Conservation (phyloP, 1,140 invertebrate species). For the Bombus polaris region DNA sequence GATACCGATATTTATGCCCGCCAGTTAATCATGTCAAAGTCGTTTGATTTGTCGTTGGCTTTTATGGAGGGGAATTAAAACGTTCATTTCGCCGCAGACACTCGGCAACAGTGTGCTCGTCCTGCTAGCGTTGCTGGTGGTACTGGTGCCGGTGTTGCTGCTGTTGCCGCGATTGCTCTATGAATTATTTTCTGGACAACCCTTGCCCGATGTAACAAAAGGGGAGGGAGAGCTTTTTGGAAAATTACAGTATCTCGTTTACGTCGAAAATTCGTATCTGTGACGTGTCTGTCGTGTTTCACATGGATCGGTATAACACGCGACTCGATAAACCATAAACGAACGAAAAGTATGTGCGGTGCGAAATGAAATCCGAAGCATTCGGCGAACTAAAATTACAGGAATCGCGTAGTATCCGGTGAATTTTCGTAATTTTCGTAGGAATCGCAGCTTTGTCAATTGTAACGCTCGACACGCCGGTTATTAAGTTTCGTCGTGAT, state of each 20-base stretch:
- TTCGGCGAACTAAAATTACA: background rate
- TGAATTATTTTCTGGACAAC: conserved; percentile 80
- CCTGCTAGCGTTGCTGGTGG: conserved; percentile 53
- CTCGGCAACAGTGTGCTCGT: conserved; percentile 77
- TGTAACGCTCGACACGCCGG: too few species aligned
- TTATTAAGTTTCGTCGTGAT: too few species aligned
- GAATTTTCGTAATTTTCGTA: too few species aligned
- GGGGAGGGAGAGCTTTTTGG: conserved; percentile 76
- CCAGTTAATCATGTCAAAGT: conserved; percentile 83
- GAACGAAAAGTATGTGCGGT: background rate
- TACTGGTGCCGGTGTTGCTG: conserved; percentile 60
- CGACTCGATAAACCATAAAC: background rate
- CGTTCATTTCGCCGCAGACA: conserved; percentile 83
- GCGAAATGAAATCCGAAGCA: background rate
- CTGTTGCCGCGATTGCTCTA: conserved; percentile 59
- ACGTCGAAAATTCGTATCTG: conserved; percentile 61
- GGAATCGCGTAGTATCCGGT: too few species aligned
- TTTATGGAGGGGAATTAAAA: conserved; percentile 83
- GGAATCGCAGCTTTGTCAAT: too few species aligned
- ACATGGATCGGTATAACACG: background rate
- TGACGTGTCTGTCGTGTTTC: conserved; percentile 29
- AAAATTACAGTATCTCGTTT: conserved; percentile 76
- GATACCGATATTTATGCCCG: conserved; percentile 82
- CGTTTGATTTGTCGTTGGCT: conserved; percentile 83
- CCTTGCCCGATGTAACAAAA: conserved; percentile 62